Conservation (phyloP, 2,888 invertebrate genomes). For the Acanthoscelides obtectus region DNA sequence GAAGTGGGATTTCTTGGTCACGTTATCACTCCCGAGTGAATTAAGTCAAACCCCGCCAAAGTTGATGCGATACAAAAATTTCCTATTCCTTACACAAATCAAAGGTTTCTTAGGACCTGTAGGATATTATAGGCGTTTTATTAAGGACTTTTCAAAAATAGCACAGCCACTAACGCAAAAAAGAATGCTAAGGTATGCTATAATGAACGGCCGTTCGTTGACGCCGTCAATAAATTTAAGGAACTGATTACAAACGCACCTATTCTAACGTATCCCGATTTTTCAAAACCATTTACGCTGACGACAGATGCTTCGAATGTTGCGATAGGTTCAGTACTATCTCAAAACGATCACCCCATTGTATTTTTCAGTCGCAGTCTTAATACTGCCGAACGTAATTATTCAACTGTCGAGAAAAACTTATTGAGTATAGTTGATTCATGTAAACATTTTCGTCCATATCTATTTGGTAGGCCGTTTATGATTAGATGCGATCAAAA, state of each 20-base stretch:
- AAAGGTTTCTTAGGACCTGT: too few relatives aligned
- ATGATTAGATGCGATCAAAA: constrained; percentile 34
- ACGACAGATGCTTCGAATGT: constrained; percentile 28
- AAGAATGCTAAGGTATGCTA: constrained; percentile 17
- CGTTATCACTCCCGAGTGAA: constrained; percentile 23
- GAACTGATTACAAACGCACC: too few relatives aligned
- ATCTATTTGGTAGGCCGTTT: constrained; percentile 26
- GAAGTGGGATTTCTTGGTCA: constrained; percentile 41
- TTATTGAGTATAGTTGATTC: constrained; percentile 31
- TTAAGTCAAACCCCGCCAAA: constrained; percentile 40
- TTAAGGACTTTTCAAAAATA: constrained; percentile 18
- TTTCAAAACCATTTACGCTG: constrained; percentile 23
- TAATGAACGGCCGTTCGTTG: too few relatives aligned
- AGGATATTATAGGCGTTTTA: constrained; percentile 36
- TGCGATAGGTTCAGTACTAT: constrained; percentile 24
- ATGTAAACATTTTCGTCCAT: constrained; percentile 1
- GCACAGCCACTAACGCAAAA: constrained; percentile 34
- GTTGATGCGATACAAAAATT: too few relatives aligned
- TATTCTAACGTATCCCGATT: constrained; percentile 12
- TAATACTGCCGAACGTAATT: constrained; percentile 31
- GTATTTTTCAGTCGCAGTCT: constrained; percentile 30
- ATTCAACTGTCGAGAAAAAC: constrained; percentile 31
- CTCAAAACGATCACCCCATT: not conserved
- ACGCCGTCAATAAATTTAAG: too few relatives aligned
- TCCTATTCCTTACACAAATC: too few relatives aligned